phyloP scores from a whole-genome alignment of 2,113 vertebrate genomes.

The Nerophis lumbriciformis region DNA sequence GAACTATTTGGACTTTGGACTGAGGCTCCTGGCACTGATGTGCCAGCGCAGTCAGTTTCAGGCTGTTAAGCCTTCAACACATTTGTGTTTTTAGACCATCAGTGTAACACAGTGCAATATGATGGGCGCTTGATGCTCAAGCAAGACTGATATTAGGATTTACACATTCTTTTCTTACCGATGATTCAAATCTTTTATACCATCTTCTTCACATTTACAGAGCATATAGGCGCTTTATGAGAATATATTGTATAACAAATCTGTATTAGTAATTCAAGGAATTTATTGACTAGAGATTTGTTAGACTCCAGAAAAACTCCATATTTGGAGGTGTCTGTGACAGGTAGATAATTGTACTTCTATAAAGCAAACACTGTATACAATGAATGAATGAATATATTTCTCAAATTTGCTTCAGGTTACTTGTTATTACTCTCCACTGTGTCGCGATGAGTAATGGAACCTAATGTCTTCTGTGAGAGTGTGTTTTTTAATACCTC shows the following conservation, averaged over 20 bases:
- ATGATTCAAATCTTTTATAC: slow-evolving; percentile 70
- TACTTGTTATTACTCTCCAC: slow-evolving; percentile 60
- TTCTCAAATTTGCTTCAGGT: slow-evolving; percentile 79
- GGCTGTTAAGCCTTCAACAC: slow-evolving; percentile 65
- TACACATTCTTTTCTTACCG: slow-evolving; percentile 61
- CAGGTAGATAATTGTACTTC: slow-evolving; percentile 77
- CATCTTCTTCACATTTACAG: slow-evolving; percentile 68
- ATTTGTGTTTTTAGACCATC: slow-evolving; percentile 70
- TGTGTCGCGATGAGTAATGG: slow-evolving; percentile 52
- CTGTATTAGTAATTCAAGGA: slow-evolving; percentile 72
- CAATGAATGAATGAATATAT: slow-evolving; percentile 77
- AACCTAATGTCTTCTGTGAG: slow-evolving; percentile 77
- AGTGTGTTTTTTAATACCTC: slow-evolving; percentile 75
- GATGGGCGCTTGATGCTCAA: slow-evolving; percentile 75
- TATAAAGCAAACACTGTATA: slow-evolving; percentile 70
- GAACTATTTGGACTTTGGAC: slow-evolving; percentile 47
- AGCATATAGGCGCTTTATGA: slow-evolving; percentile 67
- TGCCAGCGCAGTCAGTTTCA: slow-evolving; percentile 42
- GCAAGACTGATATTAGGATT: slow-evolving; percentile 64
- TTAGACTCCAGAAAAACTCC: slow-evolving; percentile 69
- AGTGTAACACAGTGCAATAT: slow-evolving; percentile 70
- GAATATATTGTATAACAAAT: slow-evolving; percentile 66
- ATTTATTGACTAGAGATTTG: slow-evolving; percentile 77
- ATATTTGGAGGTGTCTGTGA: slow-evolving; percentile 75
- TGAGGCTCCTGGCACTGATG: slow-evolving; percentile 51